Conservation (phyloP, 2,797 vertebrate genomes). For the Cirrhinus molitorella region DNA sequence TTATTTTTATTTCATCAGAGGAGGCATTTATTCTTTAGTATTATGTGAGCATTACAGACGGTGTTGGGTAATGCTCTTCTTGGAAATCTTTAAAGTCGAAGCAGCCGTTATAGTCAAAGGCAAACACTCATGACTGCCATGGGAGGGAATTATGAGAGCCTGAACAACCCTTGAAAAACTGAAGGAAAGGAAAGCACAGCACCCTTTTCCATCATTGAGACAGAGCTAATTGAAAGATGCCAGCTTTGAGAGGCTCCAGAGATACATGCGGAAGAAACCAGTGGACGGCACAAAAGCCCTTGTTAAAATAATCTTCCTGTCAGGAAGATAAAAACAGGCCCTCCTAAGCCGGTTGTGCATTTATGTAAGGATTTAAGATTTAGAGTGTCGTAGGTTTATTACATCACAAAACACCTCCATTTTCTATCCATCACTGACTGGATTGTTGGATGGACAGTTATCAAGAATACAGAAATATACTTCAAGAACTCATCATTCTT, state of each 20-base stretch:
- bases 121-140: neutral
- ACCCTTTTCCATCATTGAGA: neutral
- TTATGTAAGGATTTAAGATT: neutral
- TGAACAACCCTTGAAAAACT: slow-evolving; percentile 2
- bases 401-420: slow-evolving; percentile 1
- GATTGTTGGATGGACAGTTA: neutral
- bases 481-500: neutral
- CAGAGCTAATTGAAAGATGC: slow-evolving; percentile 9
- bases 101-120: neutral
- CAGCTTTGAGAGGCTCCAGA: slow-evolving; percentile 2
- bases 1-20: neutral
- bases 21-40: neutral
- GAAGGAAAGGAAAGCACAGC: neutral
- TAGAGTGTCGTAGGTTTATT: neutral
- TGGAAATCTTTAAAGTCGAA: neutral
- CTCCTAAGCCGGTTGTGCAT: neutral
- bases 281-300: neutral
- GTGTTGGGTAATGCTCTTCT: neutral
- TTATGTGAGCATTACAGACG: neutral
- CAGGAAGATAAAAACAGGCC: slow-evolving; percentile 2
- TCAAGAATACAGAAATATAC: neutral
- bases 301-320: slow-evolving; percentile 14
- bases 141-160: neutral
- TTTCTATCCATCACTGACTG: neutral
- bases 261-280: neutral